phyloP scores from a whole-genome alignment of 2,113 vertebrate genomes.

The Scartelaos histophorus region DNA sequence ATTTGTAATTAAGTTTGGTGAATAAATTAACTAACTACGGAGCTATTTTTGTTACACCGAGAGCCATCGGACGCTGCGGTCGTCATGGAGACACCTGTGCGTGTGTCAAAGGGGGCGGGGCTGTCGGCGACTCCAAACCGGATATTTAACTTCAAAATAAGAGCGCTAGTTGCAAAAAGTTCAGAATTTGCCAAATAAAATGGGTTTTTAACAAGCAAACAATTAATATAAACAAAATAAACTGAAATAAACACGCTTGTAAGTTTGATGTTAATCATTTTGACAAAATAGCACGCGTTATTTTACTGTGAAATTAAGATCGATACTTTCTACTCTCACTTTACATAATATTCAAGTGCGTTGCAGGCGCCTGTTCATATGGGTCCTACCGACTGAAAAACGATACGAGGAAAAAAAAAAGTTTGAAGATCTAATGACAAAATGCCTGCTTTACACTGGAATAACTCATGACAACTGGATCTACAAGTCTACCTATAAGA shows the following conservation, averaged over 20 bases:
- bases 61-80: constrained; percentile 39
- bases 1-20: background rate
- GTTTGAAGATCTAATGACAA: constrained; percentile 35
- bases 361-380: background rate
- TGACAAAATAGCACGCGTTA: background rate
- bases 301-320: constrained; percentile 38
- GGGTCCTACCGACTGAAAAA: constrained; percentile 6
- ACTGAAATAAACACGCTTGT: background rate
- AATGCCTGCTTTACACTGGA: constrained; percentile 19
- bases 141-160: constrained; percentile 28
- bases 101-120: constrained; percentile 26
- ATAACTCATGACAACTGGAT: constrained; percentile 16
- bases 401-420: background rate
- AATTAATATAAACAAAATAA: background rate
- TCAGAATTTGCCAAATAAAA: background rate
- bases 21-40: background rate
- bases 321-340: background rate
- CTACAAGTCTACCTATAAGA: background rate
- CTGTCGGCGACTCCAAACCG: background rate
- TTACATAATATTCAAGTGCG: background rate
- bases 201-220: background rate
- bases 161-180: background rate
- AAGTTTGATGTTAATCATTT: background rate
- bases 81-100: constrained; percentile 24
- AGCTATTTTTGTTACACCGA: background rate